These are phyloP conservation scores for Acleris cristana DNA, from an alignment of 2,888 invertebrate genomes.

Conservation along the genomic window DNA sequence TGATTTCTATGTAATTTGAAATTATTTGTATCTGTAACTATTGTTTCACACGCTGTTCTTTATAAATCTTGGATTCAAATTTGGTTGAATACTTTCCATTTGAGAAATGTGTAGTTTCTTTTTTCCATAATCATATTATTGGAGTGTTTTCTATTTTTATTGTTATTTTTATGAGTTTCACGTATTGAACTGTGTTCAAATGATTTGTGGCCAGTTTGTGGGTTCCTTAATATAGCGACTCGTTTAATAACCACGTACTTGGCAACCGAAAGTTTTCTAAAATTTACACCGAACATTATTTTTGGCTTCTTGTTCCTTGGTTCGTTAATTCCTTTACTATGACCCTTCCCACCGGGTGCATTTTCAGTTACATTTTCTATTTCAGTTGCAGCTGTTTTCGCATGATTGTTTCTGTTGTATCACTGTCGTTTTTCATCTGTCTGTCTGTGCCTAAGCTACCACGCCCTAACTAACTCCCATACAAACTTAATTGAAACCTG, in stretches of 20 bases:
- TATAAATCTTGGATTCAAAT: no score
- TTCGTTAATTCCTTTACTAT: background rate
- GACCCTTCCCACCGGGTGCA: background rate
- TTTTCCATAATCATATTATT: no score
- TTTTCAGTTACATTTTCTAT: constrained; percentile 5
- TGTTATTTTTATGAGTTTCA: no score
- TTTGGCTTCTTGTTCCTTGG: constrained; percentile 1
- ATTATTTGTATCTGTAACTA: no score
- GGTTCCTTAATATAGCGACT: background rate
- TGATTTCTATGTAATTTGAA: no score
- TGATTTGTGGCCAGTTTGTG: background rate
- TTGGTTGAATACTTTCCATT: no score
- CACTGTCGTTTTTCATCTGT: constrained; percentile 48
- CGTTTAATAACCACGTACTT: constrained; percentile 38
- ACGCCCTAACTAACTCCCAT: constrained; percentile 50
- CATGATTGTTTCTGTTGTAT: constrained; percentile 23
- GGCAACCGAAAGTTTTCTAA: constrained; percentile 36
- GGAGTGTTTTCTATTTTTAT: no score
- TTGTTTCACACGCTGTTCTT: no score
- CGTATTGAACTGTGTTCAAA: no score
- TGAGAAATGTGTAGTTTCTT: no score
- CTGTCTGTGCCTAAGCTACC: constrained; percentile 61
- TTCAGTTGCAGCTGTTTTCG: constrained; percentile 25
- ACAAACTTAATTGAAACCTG: constrained; percentile 17
- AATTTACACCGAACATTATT: constrained; percentile 33